Evolutionary conservation across 2,797 vertebrate species (phyloP).

Genomic region (Onychomys leucogaster): DNA sequence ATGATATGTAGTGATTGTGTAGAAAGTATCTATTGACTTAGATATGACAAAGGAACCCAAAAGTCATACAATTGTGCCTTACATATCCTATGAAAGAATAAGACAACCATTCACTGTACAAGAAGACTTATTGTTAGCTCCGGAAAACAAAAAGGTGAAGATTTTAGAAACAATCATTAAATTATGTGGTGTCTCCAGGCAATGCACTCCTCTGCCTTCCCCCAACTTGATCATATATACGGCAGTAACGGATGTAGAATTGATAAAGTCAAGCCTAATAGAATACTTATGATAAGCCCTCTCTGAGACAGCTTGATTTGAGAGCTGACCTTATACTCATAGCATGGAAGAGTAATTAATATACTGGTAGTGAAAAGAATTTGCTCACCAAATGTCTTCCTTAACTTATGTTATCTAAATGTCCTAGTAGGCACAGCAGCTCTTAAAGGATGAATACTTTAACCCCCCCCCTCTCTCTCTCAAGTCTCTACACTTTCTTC

Average conservation of each 20-base stretch:
- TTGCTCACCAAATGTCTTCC: slow-evolving; percentile 11
- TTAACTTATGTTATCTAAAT: slow-evolving; percentile 47
- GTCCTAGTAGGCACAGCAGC: neutral
- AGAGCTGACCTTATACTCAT: neutral
- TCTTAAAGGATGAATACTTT: slow-evolving; percentile 45
- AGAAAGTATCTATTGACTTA: slow-evolving; percentile 39
- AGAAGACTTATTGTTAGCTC: slow-evolving; percentile 13
- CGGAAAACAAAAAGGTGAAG: neutral
- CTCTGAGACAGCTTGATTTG: slow-evolving; percentile 16
- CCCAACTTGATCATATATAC: neutral
- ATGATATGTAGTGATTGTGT: neutral
- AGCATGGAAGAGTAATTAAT: slow-evolving; percentile 31
- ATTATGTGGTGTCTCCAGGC: slow-evolving; percentile 20
- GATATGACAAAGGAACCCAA: neutral
- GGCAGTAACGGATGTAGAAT: neutral
- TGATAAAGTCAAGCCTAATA: slow-evolving; percentile 44
- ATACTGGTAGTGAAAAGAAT: slow-evolving; percentile 27
- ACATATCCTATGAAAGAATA: neutral
- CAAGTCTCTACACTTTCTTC: slow-evolving; percentile 27
- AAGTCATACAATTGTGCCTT: neutral
- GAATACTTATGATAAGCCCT: slow-evolving; percentile 13
- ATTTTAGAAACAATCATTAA: neutral
- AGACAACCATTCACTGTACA: slow-evolving; percentile 15
- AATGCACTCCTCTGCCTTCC: slow-evolving; percentile 11
- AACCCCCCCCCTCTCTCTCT: neutral